Percentiles rank a stretch among this genome's conserved stretches.
Conservation (phyloP, 2,113 vertebrate genomes). For the Erythrocercus mccallii region DNA sequence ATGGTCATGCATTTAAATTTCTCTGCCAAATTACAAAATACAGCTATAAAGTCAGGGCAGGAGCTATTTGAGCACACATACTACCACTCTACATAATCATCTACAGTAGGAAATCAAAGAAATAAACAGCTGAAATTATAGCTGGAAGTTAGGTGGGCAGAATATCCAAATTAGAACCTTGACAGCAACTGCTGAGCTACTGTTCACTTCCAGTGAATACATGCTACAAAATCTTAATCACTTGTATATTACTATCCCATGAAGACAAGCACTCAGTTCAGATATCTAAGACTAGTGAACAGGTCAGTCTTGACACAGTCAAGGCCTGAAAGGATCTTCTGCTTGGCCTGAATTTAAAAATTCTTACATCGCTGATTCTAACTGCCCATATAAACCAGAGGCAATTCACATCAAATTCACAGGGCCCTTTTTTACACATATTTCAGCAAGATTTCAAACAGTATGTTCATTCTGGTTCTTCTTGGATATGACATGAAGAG, state of each 20-base stretch:
- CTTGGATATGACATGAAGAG: background rate
- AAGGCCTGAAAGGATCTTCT: background rate
- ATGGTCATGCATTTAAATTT: background rate
- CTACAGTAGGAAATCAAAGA: background rate
- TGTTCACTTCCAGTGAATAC: background rate
- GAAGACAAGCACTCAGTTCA: background rate
- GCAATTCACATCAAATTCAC: background rate
- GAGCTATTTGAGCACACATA: background rate
- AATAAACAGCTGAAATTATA: background rate
- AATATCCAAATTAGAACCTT: background rate
- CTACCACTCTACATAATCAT: background rate
- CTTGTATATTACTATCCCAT: background rate
- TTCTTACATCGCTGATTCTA: background rate
- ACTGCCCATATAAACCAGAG: background rate
- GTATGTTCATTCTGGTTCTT: background rate
- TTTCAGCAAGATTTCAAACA: background rate
- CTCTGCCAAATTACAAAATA: background rate
- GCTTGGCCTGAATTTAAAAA: background rate
- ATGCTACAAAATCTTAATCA: background rate
- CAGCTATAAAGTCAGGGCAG: background rate
- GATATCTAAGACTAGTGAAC: background rate
- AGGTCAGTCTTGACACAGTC: background rate
- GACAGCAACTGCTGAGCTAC: background rate
- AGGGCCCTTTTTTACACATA: background rate
- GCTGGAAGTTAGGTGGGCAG: background rate